A percentile compares a stretch with the other conserved stretches of the same genome.
Evolutionary conservation across 2,113 vertebrate species (phyloP).

Genomic region (Carassius carassius): DNA sequence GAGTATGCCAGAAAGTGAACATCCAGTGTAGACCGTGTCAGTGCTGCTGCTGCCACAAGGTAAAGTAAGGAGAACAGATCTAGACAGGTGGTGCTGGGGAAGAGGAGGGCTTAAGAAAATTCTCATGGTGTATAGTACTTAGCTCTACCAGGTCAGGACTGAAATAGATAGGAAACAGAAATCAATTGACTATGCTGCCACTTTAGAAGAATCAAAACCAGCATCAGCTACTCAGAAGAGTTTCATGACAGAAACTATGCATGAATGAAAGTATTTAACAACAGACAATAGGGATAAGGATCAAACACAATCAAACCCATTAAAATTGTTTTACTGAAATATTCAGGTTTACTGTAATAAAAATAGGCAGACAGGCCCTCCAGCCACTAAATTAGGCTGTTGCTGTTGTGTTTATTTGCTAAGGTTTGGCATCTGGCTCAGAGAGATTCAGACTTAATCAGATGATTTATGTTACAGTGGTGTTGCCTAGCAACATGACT

Average conservation of each 20-base stretch:
- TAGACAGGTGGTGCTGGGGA: neutral
- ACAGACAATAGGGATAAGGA: neutral
- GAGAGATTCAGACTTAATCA: slow-evolving; percentile 39
- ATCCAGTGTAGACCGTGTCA: too few relatives aligned
- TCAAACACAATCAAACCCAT: neutral
- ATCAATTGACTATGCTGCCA: neutral
- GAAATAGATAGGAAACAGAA: neutral
- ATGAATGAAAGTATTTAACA: neutral
- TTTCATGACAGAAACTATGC: neutral
- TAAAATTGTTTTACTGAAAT: neutral
- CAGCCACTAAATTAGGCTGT: neutral
- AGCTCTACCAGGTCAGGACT: neutral
- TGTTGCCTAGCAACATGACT: slow-evolving; percentile 69
- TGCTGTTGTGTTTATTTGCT: neutral
- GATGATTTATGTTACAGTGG: slow-evolving; percentile 58
- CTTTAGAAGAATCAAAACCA: neutral
- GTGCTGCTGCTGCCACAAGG: neutral
- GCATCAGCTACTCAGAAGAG: neutral
- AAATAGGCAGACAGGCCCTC: neutral
- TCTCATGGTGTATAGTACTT: neutral
- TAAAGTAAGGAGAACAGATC: neutral
- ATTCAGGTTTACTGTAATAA: neutral
- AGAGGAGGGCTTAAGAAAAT: neutral
- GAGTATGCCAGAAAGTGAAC: too few relatives aligned
- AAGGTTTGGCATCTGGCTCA: neutral